Evolutionary conservation across 2,113 vertebrate species (phyloP).

Genomic region (Garra rufa): DNA sequence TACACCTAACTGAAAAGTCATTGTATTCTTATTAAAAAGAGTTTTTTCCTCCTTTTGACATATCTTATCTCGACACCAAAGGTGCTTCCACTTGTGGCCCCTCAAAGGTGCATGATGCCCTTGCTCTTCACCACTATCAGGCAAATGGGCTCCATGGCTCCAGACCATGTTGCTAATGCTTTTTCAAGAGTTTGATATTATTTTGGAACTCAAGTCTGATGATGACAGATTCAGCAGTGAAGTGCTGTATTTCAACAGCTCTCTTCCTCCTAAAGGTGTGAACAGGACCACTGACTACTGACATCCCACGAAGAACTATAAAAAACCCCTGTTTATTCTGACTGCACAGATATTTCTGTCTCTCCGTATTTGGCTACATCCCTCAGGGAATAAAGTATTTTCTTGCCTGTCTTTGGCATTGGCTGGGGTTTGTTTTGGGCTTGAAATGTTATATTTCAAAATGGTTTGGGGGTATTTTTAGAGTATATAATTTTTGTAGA

Average conservation of each 20-base stretch:
- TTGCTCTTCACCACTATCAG: neutral
- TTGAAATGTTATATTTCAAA: constrained; percentile 50
- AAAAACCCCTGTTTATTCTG: constrained; percentile 47
- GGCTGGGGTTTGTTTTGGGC: constrained; percentile 57
- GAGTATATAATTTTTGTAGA: constrained; percentile 59
- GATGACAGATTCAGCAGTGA: neutral
- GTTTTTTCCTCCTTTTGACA: neutral
- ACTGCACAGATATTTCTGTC: constrained; percentile 51
- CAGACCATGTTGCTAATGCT: neutral
- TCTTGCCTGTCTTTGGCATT: constrained; percentile 40
- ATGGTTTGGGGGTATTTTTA: constrained; percentile 57
- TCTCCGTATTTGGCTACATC: constrained; percentile 48
- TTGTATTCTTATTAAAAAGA: neutral
- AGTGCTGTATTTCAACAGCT: constrained; percentile 38
- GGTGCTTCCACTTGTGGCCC: neutral
- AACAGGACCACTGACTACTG: constrained; percentile 51
- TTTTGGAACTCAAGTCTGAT: neutral
- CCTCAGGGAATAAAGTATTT: constrained; percentile 56
- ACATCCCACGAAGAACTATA: constrained; percentile 53
- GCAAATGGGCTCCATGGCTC: neutral
- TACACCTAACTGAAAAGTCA: neutral
- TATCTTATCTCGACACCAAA: neutral
- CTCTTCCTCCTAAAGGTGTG: constrained; percentile 35
- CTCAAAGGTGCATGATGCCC: neutral
- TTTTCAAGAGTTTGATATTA: neutral